Base-by-base conservation (phyloP, 2,888 invertebrate genomes). In the Drosophila neotestacea region DNA sequence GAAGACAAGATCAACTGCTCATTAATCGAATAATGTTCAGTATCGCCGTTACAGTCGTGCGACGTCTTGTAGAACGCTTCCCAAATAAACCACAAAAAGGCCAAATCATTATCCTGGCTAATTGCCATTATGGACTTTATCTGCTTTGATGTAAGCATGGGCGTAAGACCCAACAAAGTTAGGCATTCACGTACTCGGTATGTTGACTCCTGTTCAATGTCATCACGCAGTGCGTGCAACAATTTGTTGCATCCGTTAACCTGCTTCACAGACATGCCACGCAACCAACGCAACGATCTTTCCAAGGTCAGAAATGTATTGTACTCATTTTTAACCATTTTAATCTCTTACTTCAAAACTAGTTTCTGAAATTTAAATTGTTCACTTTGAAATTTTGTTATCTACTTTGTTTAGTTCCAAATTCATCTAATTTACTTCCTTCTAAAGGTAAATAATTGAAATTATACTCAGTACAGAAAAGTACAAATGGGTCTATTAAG, bases 71-170 rank as follows among this genome's bases (percentile, higher is more conserved):
- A 93, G 61, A 83, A 79, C 11, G 87, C 70, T 46, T 93, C 91
- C 89, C 90, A 90, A 1, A 91, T 74, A 55, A 92, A 92, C 91
- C 92, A 92, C 2, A 92, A 64, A 58, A 92, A 93, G 0, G 91
- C 92, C 55, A 92, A 79, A 59, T 93, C 93, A 62, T 83, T 93
- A 22, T 83, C 88, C 6, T 81, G 85, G 52, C 92, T 90, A 0
- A 92, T 47, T 3, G 41, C 51, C 77, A 92, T 89, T 0, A 90
- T 72, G 2, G 54, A 30, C 50, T 69, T 77, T 0, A 91, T 72
- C 47, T 84, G 72, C 9, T 65, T 59, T 0, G 66, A n/a, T 3
- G 54, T 48, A 0, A 85, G 66, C 41, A 88, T 16, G 0, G 92
- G 92, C 5, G 69, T 28, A 4, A 92, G 34, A 5, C 92, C 92